Evolutionary conservation across 2,113 vertebrate genomes (phyloP), one percentile per base, ranked within the genome.

Genomic region (Hippoglossus stenolepis): DNA sequence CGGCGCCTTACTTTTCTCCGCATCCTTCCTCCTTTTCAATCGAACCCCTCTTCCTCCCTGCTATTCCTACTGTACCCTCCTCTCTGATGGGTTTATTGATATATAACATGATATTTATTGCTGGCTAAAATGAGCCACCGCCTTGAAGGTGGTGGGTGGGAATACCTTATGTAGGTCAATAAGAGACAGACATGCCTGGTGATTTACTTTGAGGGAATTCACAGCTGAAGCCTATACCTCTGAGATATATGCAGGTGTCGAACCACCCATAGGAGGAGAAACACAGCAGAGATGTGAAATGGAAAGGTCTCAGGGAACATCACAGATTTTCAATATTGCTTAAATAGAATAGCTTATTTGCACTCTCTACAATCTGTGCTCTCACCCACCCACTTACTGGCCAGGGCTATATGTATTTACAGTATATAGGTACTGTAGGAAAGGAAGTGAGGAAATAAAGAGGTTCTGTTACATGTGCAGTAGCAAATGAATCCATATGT

Each of bases 91-190:
- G 76, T 88, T 90, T 90, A 92, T 89, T 94, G 89, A 94, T 91
- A 94, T 90, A 87, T 90, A 92, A 92, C 89, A 89, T 86, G 85
- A 89, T 91, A 90, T 91, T 90, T 92, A 94, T 92, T 91, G 86
- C 83, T 75, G 76, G 80, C 75, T 85, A 86, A 92, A 92, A 91
- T 88, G 92, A 90, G 80, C 77, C 23, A 31, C 79, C 35, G 23
- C 85, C 87, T 89, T 89, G 68, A 64, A 71, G 85, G 78, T 75
- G 80, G 75, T 79, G 79, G 83, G 75, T 86, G 83, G 84, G 71
- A 80, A 90, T 83, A 83, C 72, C 88, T 89, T 89, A 89, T 93
- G 79, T 91, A 84, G 86, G 89, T 92, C 92, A 93, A 90, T 91
- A 89, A 90, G 69, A 78, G 73, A 79, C 61, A 87, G 82, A 71